These are phyloP conservation scores for mouse (Mus musculus) DNA, from an alignment of 2,113 vertebrate genomes.

Conservation along the genomic window GRCm39 chr5:124763501-124764000, in stretches of 20 bases:
- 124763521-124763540: background rate
- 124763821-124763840: slow-evolving; percentile 92
- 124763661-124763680: background rate
- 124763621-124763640: background rate
- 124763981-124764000: slow-evolving; percentile 95
- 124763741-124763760: slow-evolving; percentile 88
- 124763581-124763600: background rate
- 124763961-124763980: slow-evolving; percentile 95
- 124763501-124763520: background rate
- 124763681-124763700: background rate
- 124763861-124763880: slow-evolving; percentile 89
- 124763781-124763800: slow-evolving; percentile 84
- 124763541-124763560: background rate
- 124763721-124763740: background rate
- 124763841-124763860: slow-evolving; percentile 85
- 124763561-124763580: background rate
- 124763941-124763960: slow-evolving; percentile 80
- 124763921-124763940: background rate
- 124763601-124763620: background rate
- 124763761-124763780: slow-evolving; percentile 91
- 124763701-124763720: rapidly evolving
- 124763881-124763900: background rate
- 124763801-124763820: slow-evolving; percentile 89
- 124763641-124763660: background rate
- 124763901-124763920: background rate